Percentiles rank a stretch among this genome's conserved stretches.
These are phyloP conservation scores for Cydia amplana DNA, from an alignment of 1,140 invertebrate genomes.

Conservation along the genomic window DNA sequence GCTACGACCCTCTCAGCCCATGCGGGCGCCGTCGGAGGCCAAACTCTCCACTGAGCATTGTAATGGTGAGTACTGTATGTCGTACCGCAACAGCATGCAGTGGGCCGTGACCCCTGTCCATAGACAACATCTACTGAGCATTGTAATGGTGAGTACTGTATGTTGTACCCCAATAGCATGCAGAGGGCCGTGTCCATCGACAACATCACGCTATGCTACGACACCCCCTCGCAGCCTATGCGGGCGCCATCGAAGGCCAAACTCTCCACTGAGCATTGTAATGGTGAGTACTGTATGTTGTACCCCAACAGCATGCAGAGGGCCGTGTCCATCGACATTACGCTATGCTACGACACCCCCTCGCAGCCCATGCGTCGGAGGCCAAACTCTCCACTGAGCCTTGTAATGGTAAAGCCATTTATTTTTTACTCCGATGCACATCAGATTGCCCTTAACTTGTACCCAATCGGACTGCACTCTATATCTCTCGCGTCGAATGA, in stretches of 20 bases:
- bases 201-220: slow-evolving; percentile 79
- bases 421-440: background rate
- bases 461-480: too few relatives aligned
- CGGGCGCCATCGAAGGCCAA: slow-evolving; percentile 69
- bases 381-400: too few relatives aligned
- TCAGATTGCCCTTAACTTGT: too few relatives aligned
- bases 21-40: too few relatives aligned
- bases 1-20: too few relatives aligned
- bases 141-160: slow-evolving; percentile 73
- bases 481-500: too few relatives aligned
- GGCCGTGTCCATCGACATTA: slow-evolving; percentile 52
- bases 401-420: slow-evolving; percentile 34
- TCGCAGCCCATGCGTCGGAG: slow-evolving; percentile 43
- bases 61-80: too few relatives aligned
- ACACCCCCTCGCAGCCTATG: slow-evolving; percentile 56
- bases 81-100: too few relatives aligned
- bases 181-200: slow-evolving; percentile 81
- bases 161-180: slow-evolving; percentile 66
- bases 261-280: slow-evolving; percentile 67
- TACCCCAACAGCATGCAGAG: too few relatives aligned
- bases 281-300: slow-evolving; percentile 48
- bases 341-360: slow-evolving; percentile 73
- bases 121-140: slow-evolving; percentile 64
- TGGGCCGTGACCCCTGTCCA: too few relatives aligned
- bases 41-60: too few relatives aligned